Evolutionary conservation across 2,888 invertebrate genomes (phyloP), one percentile per base, ranked within the genome.

Genomic region (Sericinus montela): DNA sequence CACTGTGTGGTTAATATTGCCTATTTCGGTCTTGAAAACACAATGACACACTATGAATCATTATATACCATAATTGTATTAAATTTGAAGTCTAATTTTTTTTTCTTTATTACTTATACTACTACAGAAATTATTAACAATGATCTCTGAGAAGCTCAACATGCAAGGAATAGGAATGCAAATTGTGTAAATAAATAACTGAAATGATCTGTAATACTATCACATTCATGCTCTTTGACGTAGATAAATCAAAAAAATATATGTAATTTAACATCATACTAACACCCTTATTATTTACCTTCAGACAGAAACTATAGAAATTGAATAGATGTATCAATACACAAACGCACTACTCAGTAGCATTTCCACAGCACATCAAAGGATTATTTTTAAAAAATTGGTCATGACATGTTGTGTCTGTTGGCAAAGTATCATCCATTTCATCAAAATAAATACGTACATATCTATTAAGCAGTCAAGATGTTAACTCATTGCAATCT

Each of bases 351-450:
- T 72, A 72, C 64, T 70, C 63, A 69, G 70, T 73, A 75, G 73
- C 75, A 77, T 78, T 78, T 78, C 77, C 79, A 76, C 73, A 78
- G 75, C 72, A 72, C 44, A 44, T 14, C 36, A 28, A 40, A 49
- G 48, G 42, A 16, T 28, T 28, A 71, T 55, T 59, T 48, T 58
- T 58, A 67, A 68, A 75, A 68, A 60, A 67, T 77, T 76, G 75
- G 74, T 76, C 76, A 62, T 67, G n/a, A n/a, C n/a, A n/a, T n/a
- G n/a, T n/a, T n/a, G 64, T 68, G 60, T 66, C 63, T 60, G 58
- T 62, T 60, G 63, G 61, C 65, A 63, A 72, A 66, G n/a, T n/a
- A n/a, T n/a, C n/a, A n/a, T n/a, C 62, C 70, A 50, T 58, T 62
- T 66, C 65, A 59, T 65, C 42, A 32, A 46, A 59, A 73, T 69